A percentile compares a stretch with the other conserved stretches of the same genome.
Evolutionary conservation across 2,888 invertebrate genomes (phyloP).

Genomic region (Acheta domesticus): DNA sequence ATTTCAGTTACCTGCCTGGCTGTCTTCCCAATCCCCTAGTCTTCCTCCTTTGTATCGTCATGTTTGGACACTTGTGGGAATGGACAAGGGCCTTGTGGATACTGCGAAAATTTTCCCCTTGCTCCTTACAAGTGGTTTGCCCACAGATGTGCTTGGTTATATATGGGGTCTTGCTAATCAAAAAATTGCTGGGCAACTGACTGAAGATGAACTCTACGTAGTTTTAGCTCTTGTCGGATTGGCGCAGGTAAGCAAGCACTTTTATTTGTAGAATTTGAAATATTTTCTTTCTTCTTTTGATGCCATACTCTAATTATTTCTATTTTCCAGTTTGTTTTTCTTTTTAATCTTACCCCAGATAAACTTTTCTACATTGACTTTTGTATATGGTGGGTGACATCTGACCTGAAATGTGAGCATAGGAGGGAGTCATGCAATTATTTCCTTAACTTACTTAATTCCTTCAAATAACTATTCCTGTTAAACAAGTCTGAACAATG

Average conservation of each 20-base stretch:
- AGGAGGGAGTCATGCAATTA: too few relatives aligned
- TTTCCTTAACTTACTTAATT: too few relatives aligned
- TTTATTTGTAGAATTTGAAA: neutral
- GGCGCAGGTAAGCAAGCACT: slow-evolving; percentile 46
- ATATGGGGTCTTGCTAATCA: slow-evolving; percentile 52
- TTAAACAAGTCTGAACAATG: too few relatives aligned
- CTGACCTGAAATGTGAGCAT: too few relatives aligned
- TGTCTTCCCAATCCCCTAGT: slow-evolving; percentile 47
- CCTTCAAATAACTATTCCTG: too few relatives aligned
- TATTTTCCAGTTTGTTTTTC: too few relatives aligned
- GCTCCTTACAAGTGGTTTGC: slow-evolving; percentile 50
- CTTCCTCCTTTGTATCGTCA: slow-evolving; percentile 48
- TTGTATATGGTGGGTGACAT: too few relatives aligned
- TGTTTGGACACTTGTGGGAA: slow-evolving; percentile 48
- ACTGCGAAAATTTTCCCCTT: slow-evolving; percentile 49
- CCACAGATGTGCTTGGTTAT: slow-evolving; percentile 50
- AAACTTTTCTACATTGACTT: too few relatives aligned
- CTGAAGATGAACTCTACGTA: slow-evolving; percentile 50
- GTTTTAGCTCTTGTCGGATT: slow-evolving; percentile 51
- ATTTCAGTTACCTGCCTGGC: slow-evolving; percentile 46
- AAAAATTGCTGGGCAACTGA: slow-evolving; percentile 50
- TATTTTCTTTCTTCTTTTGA: neutral
- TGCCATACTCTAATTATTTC: too few relatives aligned
- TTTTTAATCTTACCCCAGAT: too few relatives aligned
- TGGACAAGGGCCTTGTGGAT: slow-evolving; percentile 46